Base-by-base conservation (phyloP, 2,113 vertebrate species). In the Chelonoidis abingdonii region DNA sequence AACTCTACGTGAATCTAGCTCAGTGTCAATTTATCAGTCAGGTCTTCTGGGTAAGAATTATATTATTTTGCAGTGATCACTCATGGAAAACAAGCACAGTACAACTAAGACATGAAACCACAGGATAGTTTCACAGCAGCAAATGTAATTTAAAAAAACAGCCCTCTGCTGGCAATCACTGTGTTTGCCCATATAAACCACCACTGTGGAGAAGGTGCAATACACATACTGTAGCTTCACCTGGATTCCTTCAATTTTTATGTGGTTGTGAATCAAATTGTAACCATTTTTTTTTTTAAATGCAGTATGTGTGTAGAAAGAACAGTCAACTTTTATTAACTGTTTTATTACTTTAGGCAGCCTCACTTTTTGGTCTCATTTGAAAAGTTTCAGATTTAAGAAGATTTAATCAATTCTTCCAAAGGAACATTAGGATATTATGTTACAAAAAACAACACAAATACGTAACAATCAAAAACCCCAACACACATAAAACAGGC, bases 241-340 rank as follows among this genome's bases (percentile, higher is more conserved):
- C 53, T 65, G 1, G 90, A 92, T 79, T 81, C 54, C 88, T 87
- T 87, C 54, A 93, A 90, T 90, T 92, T 93, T 90, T 69, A 92
- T 27, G 11, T 25, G 57, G 86, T 93, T 95, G 72, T 90, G 96
- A 94, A 96, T 94, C 93, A 86, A 69, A 38, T 24, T 89, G 38
- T 8, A 49, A 59, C 47, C 93, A 81, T 53, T 38, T 47, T 54
- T 95, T 95, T 92, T 96, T 95, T 91, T 87, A 94, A 92, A 88
- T 10, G 22, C 16, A 88, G 81, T 49, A 38, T 87, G 94, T 91
- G 57, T 50, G 65, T 72, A 19, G 83, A 72, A 93, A 57, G 16
- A 10, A 22, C 49, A 65, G 88, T 89, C 35, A 79, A 12, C 22
- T 2, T 1, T 91, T 89, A 88, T 86, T 95, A 94, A 87, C 69